Evolutionary conservation across 2,888 invertebrate species (phyloP).

Genomic region (Syrista parreyssii): DNA sequence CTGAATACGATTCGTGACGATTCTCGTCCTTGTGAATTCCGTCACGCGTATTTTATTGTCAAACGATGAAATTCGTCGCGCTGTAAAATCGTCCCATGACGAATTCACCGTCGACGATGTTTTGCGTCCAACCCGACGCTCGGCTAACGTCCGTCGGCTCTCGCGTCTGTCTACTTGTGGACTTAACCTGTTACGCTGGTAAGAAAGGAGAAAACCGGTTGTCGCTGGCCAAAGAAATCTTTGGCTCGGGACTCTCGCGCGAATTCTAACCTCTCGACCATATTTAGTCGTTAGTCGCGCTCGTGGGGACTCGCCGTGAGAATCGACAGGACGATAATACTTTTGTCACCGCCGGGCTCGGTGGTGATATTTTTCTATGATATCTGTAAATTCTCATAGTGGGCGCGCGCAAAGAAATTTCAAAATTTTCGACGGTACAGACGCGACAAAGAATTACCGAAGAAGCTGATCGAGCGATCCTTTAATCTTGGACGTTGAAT

Average conservation of each 20-base stretch:
- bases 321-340: background rate
- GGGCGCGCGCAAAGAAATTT: too few species aligned
- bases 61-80: background rate
- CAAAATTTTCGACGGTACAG: constrained; percentile 15
- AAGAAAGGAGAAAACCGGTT: constrained; percentile 4
- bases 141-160: background rate
- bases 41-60: background rate
- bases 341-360: background rate
- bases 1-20: background rate
- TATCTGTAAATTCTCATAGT: too few species aligned
- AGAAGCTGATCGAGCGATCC: background rate
- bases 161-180: background rate
- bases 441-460: constrained; percentile 22
- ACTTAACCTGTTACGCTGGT: background rate
- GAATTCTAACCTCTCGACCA: background rate
- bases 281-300: background rate
- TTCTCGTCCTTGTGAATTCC: background rate
- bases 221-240: background rate
- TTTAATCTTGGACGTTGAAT: background rate
- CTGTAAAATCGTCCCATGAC: background rate
- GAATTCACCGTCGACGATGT: background rate
- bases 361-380: too few species aligned
- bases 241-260: background rate
- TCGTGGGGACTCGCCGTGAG: background rate
- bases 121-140: background rate